Base-by-base conservation (phyloP, 2,113 vertebrate genomes). In the Zootoca vivipara region DNA sequence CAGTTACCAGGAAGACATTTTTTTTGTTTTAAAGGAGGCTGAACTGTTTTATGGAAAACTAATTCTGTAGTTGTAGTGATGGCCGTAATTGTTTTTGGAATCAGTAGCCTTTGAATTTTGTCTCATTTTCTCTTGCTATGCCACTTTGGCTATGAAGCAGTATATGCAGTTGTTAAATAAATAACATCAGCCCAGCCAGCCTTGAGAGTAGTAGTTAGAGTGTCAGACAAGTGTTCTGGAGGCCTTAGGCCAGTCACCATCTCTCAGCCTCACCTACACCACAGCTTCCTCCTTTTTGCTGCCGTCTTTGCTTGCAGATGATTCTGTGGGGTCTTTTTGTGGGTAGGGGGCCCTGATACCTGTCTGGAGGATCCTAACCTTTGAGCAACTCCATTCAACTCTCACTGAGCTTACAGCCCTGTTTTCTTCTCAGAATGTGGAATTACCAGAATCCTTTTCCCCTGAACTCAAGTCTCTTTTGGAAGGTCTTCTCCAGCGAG, bases 401-500 rank as follows among this genome's bases (percentile, higher is more conserved):
- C 42, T 35, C 77, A 18, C 7, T 24, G 18, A 16, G 5, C 81
- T 64, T 67, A 10, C 3, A 28, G 81, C 62, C 40, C 15, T 70
- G 4, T 33, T 67, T n/a, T 24, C 33, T 58, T 42, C 38, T 10
- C 16, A 99, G 99, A 98, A 99, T 0, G 98, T 99, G 96, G 98
- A 99, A 93, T 96, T 99, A 77, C 99, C 99, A 0, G 99, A 99
- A 62, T 97, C 98, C 0, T 99, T 99, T 95, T 98, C 98, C 1
- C 96, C 97, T 0, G 98, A 99, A 67, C 97, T 99, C 42, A 98
- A 98, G 96, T 98, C 98, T 62, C 97, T 99, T 2, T 90, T 99
- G 96, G 98, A 99, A 94, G 98, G 98, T 26, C 95, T 99, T 72
- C 97, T 99, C 67, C 98, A 99, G 93, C 94, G 99, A 58, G 99